phyloP scores from a whole-genome alignment of 1,140 invertebrate species.

The Lordiphosa mommai region DNA sequence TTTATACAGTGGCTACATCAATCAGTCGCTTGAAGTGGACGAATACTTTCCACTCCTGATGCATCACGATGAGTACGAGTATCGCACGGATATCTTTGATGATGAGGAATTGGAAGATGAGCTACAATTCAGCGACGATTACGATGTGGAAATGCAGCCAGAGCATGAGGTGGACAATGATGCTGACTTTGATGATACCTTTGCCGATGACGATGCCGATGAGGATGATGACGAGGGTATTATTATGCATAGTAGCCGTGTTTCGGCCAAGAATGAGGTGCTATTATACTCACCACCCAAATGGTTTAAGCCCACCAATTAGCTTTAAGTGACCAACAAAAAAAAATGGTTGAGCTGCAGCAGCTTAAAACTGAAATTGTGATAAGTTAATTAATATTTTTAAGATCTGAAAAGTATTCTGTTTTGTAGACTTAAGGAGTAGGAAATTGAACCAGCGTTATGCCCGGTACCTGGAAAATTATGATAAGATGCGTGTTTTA shows the following conservation, averaged over 20 bases:
- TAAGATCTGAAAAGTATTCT: constrained; percentile 32
- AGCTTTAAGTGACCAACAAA: background rate
- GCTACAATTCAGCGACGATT: constrained; percentile 70
- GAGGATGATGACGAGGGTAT: constrained; percentile 11
- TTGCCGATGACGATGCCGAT: constrained; percentile 13
- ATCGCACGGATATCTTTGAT: constrained; percentile 67
- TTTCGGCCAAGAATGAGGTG: constrained; percentile 35
- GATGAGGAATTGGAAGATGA: constrained; percentile 68
- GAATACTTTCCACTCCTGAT: constrained; percentile 90
- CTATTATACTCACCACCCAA: constrained; percentile 2
- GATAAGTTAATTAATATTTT: too few species aligned
- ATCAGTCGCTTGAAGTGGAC: constrained; percentile 94
- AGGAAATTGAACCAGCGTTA: background rate
- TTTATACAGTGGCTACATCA: constrained; percentile 89
- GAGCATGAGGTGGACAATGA: too few species aligned
- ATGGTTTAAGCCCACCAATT: constrained; percentile 15
- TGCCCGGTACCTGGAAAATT: too few species aligned
- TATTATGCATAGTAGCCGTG: constrained; percentile 14
- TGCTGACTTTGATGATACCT: background rate
- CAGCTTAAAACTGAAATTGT: constrained; percentile 29
- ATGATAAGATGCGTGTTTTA: too few species aligned
- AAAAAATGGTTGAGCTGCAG: constrained; percentile 2
- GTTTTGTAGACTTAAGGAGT: constrained; percentile 21
- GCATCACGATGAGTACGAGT: constrained; percentile 56
- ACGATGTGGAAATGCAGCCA: constrained; percentile 41